Conservation (phyloP, 2,888 invertebrate species). For the Atethmia centrago region DNA sequence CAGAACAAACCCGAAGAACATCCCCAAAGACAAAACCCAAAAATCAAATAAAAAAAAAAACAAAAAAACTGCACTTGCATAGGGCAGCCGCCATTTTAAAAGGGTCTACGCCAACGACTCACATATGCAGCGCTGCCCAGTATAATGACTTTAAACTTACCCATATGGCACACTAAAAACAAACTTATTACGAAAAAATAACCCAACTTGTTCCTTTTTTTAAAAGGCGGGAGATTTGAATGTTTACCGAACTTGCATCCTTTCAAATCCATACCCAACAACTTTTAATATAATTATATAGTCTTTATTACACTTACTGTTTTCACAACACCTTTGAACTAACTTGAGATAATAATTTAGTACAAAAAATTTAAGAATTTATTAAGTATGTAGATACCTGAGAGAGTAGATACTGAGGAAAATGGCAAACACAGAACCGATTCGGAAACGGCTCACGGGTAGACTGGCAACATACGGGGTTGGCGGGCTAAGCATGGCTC, state of each 20-base stretch:
- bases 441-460: neutral
- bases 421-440: neutral
- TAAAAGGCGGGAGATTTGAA: neutral
- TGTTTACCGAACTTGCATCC: neutral
- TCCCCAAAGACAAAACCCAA: too few relatives aligned
- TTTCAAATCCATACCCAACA: neutral
- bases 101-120: neutral
- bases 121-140: neutral
- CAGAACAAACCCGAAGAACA: too few relatives aligned
- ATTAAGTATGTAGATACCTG: neutral
- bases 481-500: too few relatives aligned
- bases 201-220: neutral
- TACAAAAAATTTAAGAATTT: neutral
- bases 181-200: neutral
- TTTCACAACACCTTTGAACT: neutral
- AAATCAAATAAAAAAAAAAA: neutral
- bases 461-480: neutral
- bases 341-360: neutral
- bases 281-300: neutral
- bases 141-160: neutral
- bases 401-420: neutral
- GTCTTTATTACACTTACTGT: neutral
- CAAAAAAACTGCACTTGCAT: neutral
- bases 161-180: too few relatives aligned
- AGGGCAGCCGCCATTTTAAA: too few relatives aligned